Conservation (phyloP, 2,888 invertebrate species). For the Linnaemya vulpina region DNA sequence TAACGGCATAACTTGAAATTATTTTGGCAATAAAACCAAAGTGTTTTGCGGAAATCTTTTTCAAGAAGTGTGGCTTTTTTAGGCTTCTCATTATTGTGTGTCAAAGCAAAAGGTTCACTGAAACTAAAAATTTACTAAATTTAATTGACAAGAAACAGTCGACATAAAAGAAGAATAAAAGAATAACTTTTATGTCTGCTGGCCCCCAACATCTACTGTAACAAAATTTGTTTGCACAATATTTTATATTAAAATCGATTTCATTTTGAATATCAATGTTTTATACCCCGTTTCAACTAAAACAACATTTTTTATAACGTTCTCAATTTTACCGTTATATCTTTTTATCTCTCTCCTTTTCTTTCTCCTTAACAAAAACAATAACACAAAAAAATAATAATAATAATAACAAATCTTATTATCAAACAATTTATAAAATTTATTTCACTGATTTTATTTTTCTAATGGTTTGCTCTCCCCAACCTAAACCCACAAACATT, state of each 20-base stretch:
- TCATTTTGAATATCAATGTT: conserved; percentile 45
- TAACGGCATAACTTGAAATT: neutral
- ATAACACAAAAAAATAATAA: conserved; percentile 27
- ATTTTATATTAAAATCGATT: conserved; percentile 1
- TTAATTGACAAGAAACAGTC: neutral
- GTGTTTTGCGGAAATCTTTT: neutral
- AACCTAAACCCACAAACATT: conserved; percentile 26
- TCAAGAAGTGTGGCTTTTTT: neutral
- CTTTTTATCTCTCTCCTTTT: conserved; percentile 69
- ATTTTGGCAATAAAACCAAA: neutral
- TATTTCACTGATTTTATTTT: neutral
- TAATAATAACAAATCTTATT: conserved; percentile 9
- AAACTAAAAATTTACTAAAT: neutral
- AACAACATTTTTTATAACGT: conserved; percentile 50
- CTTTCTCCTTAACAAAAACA: conserved; percentile 53
- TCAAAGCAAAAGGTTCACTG: neutral
- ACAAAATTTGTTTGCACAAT: conserved; percentile 34
- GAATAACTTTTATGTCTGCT: neutral
- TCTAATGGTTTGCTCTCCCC: neutral
- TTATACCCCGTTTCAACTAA: conserved; percentile 24
- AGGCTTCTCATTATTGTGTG: neutral
- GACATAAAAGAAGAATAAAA: neutral
- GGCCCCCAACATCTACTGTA: neutral
- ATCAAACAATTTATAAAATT: conserved; percentile 41
- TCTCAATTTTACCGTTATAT: conserved; percentile 64